These are phyloP conservation scores for Todiramphus saurophagus DNA, from an alignment of 2,113 vertebrate species.

Conservation along the genomic window DNA sequence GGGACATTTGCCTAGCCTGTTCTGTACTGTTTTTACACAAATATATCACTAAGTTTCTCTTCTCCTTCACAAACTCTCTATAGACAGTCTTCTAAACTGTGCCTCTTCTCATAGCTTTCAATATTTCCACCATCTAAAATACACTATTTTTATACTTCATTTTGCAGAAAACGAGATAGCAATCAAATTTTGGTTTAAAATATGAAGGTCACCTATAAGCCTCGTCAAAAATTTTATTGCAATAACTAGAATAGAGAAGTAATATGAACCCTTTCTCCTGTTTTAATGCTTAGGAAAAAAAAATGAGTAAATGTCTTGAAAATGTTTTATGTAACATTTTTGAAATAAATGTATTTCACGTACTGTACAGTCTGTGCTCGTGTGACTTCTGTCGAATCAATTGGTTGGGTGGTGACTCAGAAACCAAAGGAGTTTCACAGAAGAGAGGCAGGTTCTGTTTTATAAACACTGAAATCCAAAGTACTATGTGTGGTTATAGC, in stretches of 20 bases:
- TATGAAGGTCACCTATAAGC: not conserved
- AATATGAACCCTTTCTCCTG: not conserved
- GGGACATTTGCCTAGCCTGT: not conserved
- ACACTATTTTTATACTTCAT: not conserved
- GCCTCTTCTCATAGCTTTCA: not conserved
- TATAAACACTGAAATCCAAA: not conserved
- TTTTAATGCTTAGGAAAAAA: not conserved
- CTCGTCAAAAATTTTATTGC: not conserved
- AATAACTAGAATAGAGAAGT: not conserved
- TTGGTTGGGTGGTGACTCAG: not conserved
- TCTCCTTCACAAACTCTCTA: not conserved
- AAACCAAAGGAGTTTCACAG: slow-evolving; percentile 9
- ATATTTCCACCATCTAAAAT: slow-evolving; percentile 12
- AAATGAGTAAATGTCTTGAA: not conserved
- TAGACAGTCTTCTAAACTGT: not conserved
- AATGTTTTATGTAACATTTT: slow-evolving; percentile 15
- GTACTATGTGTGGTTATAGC: not conserved
- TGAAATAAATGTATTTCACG: not conserved
- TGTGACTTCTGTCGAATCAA: not conserved
- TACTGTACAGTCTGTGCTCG: not conserved
- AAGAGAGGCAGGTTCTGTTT: not conserved
- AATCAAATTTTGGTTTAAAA: slow-evolving; percentile 12
- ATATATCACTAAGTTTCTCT: not conserved
- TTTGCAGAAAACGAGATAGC: not conserved
- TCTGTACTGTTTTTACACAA: slow-evolving; percentile 16